A percentile compares a stretch with the other conserved stretches of the same genome.
These are phyloP conservation scores for Corythornis madagascariensis DNA, from an alignment of 2,113 vertebrate species.

Conservation along the genomic window DNA sequence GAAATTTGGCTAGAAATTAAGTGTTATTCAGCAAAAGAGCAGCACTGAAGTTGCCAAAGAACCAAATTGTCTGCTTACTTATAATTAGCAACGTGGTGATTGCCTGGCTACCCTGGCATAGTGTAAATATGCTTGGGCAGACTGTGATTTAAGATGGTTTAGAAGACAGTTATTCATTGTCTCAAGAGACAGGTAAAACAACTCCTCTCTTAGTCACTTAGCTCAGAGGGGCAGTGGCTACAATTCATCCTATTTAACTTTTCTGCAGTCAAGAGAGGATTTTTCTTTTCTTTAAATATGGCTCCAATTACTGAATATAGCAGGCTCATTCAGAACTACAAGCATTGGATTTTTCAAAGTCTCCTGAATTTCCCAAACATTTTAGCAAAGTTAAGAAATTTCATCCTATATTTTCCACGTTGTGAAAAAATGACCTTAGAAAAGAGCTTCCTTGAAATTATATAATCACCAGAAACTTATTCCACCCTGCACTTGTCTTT, in stretches of 20 bases:
- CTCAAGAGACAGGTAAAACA: conserved; percentile 21
- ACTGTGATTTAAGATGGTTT: not conserved
- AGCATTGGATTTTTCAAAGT: not conserved
- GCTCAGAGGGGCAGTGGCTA: not conserved
- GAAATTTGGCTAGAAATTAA: not conserved
- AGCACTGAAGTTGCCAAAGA: not conserved
- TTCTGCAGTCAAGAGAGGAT: not conserved
- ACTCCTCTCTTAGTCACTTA: not conserved
- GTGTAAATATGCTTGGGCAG: not conserved
- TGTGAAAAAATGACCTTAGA: not conserved
- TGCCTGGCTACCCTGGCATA: not conserved
- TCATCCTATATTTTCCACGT: not conserved
- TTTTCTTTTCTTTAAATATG: not conserved
- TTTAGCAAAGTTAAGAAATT: not conserved
- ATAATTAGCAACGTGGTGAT: not conserved
- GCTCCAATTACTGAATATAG: not conserved
- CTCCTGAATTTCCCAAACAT: not conserved
- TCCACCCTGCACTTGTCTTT: not conserved
- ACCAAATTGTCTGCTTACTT: not conserved
- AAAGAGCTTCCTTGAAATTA: not conserved
- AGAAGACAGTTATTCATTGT: not conserved
- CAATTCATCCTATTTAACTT: not conserved
- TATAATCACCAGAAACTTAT: not conserved
- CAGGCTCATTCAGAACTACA: not conserved
- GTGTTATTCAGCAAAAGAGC: not conserved